Evolutionary conservation across 2,888 invertebrate species (phyloP), one percentile per base, ranked within the genome.

Genomic region (Ennomos fuscantarius): DNA sequence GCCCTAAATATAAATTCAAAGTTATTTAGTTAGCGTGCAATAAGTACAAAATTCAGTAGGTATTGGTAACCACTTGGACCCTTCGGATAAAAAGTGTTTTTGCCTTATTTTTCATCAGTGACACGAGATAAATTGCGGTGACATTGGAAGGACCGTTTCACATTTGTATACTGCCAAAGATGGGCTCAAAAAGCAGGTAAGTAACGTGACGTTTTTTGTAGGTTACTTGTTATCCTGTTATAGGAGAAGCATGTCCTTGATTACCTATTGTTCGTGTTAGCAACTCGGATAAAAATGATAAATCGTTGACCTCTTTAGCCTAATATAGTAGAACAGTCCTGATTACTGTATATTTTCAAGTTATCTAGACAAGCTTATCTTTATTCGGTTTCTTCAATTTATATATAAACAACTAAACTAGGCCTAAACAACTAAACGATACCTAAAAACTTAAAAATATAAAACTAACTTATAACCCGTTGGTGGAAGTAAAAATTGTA

Each of bases 101-200:
- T 45, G 50, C 55, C 59, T 68, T 68, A 66, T 62, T 63, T 63
- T 54, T 52, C 46, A 47, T 61, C 48, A 36, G 49, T 66, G 67
- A 72, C 60, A 62, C 65, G 66, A 32, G 43, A 66, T 37, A 60
- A 66, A 66, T 65, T 60, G 66, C 55, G 43, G 55, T 56, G 65
- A 63, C 62, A 60, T 24, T 46, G 47, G 37, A 54, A 41, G 63
- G 66, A 61, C 49, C 39, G 41, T 35, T 42, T 58, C 59, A 46
- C 62, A 67, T 70, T 67, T 67, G 47, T 72, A 58, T 59, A 11
- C 66, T 63, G 69, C 44, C 65, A 65, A 52, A 62, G 9, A 44
- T 40, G 33, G 39, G 42, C 37, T 50, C 42, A 41, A 31, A 37
- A 49, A 46, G 36, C 40, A 44, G 33, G 50, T 52, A 33, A 13